phyloP scores from a whole-genome alignment of 1,140 invertebrate species.

The Drosophila suzukii region DNA sequence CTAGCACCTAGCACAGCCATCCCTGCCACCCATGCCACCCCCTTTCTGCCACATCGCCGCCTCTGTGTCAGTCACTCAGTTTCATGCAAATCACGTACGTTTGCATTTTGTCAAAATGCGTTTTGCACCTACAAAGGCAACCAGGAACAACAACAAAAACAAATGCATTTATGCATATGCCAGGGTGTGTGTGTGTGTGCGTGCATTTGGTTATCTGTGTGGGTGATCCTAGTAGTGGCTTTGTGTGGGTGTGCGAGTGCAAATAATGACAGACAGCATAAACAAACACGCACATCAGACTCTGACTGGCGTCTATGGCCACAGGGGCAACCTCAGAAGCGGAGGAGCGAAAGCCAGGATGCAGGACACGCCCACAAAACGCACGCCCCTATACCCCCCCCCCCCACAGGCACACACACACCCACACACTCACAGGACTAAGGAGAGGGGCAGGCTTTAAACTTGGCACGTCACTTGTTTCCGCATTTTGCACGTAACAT shows the following conservation, averaged over 20 bases:
- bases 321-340: slow-evolving; percentile 53
- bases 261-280: slow-evolving; percentile 80
- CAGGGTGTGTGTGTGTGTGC: not conserved
- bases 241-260: slow-evolving; percentile 43
- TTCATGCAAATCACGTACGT: slow-evolving; percentile 76
- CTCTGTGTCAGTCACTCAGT: slow-evolving; percentile 14
- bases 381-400: not conserved
- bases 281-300: slow-evolving; percentile 75
- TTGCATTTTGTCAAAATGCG: slow-evolving; percentile 80
- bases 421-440: slow-evolving; percentile 6
- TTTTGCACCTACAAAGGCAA: slow-evolving; percentile 67
- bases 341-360: slow-evolving; percentile 28
- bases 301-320: slow-evolving; percentile 60
- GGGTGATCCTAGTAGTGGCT: slow-evolving; percentile 2
- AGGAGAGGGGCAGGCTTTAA: slow-evolving; percentile 24
- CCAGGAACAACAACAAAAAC: slow-evolving; percentile 23
- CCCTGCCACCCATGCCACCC: no score
- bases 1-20: not conserved
- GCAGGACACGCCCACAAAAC: slow-evolving; percentile 34
- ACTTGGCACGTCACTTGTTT: slow-evolving; percentile 73
- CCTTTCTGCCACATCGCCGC: not conserved
- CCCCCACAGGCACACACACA: not conserved
- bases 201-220: slow-evolving; percentile 14
- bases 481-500: slow-evolving; percentile 74
- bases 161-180: slow-evolving; percentile 40